Base-by-base conservation (phyloP, 2,888 invertebrate genomes). In the Atrina japonica region DNA sequence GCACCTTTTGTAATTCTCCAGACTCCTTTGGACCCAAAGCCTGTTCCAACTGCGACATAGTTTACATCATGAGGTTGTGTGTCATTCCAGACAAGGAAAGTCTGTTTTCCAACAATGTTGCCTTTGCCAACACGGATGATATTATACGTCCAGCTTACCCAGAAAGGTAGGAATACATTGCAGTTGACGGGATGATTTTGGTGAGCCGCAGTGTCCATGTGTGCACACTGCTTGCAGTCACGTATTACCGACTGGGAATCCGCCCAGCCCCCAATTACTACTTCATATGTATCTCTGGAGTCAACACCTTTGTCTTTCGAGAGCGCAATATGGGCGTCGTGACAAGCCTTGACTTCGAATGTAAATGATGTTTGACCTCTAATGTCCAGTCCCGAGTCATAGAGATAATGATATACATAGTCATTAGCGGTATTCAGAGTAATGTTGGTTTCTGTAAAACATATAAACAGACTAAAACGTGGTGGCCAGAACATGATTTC, bases 251-350 rank as follows among this genome's bases (percentile, higher is more conserved):
- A 94, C 91, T 95, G 96, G 75, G 93, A 92, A 90, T 97, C 96
- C 27, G 93, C 93, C 97, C 96, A 97, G 35, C 96, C 96, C 30
- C 97, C 97, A 83, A 97, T 93, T 91, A 96, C 95, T 63, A 97
- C 89, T 91, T 97, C 97, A 88, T 94, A 94, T 92, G 96, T 95
- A 80, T 95, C 95, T 53, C 92, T 91, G n/a, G 58, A 63, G 66
- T 77, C 75, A 2, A 95, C 94, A 0, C 93, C 93, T 66, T 93
- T 92, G 77, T 89, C 86, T 55, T 63, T 61, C 14, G 95, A 94
- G 14, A 97, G 93, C 0, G 95, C 95, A 82, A 97, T 86, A 89
- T 97, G 97, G 11, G 96, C 97, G 91, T 97, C 96, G 87, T 96
- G 94, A 0, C 94, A 86, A 0, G 96, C 93, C 76, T 94, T 94